These are phyloP conservation scores for Protonibea diacanthus DNA, from an alignment of 2,797 vertebrate genomes.

Conservation along the genomic window DNA sequence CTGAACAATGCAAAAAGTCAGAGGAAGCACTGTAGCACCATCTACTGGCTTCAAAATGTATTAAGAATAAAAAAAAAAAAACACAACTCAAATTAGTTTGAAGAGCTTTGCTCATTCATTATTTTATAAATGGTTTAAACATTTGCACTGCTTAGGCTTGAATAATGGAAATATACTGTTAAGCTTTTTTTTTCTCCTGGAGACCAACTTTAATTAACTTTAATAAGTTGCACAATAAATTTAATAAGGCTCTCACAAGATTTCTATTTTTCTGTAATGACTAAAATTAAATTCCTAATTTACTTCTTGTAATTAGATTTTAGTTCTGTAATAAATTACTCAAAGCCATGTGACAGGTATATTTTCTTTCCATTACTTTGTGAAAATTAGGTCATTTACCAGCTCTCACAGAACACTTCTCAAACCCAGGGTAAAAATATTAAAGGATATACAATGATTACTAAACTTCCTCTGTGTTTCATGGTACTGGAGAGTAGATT, in stretches of 20 bases:
- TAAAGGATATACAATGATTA: neutral
- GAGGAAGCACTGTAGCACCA: conserved; percentile 56
- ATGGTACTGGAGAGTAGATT: neutral
- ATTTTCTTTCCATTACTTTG: conserved; percentile 9
- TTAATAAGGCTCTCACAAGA: conserved; percentile 3
- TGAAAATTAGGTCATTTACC: neutral
- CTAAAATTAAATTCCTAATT: conserved; percentile 28
- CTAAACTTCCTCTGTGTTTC: neutral
- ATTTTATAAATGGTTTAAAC: neutral
- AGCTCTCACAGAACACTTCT: conserved; percentile 12
- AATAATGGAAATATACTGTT: conserved; percentile 21
- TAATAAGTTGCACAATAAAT: conserved; percentile 23
- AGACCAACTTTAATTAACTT: conserved; percentile 45
- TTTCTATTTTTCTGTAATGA: conserved; percentile 26
- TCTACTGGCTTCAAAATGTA: conserved; percentile 56
- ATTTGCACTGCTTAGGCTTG: conserved; percentile 24
- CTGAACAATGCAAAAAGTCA: neutral
- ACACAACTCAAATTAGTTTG: neutral
- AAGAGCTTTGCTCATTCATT: neutral
- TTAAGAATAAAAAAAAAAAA: neutral
- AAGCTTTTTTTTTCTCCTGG: neutral
- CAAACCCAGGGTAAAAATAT: neutral
- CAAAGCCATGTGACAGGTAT: neutral
- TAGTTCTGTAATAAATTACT: neutral
- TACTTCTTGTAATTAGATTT: conserved; percentile 18